Evolutionary conservation across 2,113 vertebrate genomes (phyloP), one percentile per base, ranked within the genome.

Genomic region (Pantherophis guttatus): DNA sequence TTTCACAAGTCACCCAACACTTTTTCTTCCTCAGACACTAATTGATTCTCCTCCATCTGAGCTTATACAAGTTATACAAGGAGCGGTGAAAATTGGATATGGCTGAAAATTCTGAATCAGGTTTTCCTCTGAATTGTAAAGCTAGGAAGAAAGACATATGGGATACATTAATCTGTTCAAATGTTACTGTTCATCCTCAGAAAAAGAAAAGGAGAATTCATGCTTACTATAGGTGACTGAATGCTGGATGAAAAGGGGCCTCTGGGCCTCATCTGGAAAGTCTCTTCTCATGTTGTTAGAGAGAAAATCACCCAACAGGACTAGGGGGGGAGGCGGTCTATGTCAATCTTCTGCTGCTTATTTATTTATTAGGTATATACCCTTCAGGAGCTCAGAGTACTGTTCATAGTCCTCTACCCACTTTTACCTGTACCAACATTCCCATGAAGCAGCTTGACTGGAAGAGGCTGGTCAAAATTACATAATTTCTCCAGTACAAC

Each of bases 11-110:
- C 11, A 21, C 65, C 48, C 52, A 6, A 33, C 3, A 1, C 6
- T 5, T 44, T 81, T 39, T 23, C 21, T 92, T 53, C 86, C 55
- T 52, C 44, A 87, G 58, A 48, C 58, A 26, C 19, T 88, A 87
- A 93, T 81, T 15, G 17, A 90, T 93, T 94, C 52, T n/a, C 26
- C 58, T 53, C 54, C 5, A 24, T 33, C 54, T 88, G 44, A 59
- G 23, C 52, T 86, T 89, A 70, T 58, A 53, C 92, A 94, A 33
- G 12, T 93, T 91, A 90, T 53, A 57, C 90, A 92, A 89, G 81
- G 26, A 57, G 75, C 39, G 39, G n/a, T 88, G 44, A 57, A 85
- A n/a, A 53, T 48, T 33, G 15, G 55, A 19, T 88, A 8, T 87
- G 86, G 5, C 53, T 54, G 53, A 90, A 53, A 54, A 93, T 62